These are phyloP conservation scores for Ophiothrix spiculata DNA, from an alignment of 35 echinoderm and acorn worm species.

Conservation along the genomic window DNA sequence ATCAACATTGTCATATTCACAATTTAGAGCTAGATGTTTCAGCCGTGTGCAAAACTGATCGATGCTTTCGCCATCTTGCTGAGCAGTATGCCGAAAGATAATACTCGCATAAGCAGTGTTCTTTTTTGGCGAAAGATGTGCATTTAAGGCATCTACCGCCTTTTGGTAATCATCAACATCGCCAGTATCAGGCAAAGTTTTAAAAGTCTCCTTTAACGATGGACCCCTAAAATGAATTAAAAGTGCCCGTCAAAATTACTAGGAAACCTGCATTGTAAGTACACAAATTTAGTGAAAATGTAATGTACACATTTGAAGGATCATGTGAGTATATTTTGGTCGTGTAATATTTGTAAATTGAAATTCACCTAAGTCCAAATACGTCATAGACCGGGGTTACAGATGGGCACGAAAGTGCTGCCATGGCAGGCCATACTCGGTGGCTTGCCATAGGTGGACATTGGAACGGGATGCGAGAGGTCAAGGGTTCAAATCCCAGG, in stretches of 20 bases:
- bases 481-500: too few species aligned
- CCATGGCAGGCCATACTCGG: too few species aligned
- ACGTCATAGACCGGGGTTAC: too few species aligned
- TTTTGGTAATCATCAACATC: slow-evolving; percentile 36
- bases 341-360: too few species aligned
- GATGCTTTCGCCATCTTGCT: slow-evolving; percentile 44
- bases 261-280: too few species aligned
- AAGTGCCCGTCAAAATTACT: slow-evolving; percentile 30
- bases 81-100: slow-evolving; percentile 49
- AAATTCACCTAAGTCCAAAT: too few species aligned
- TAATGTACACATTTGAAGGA: too few species aligned
- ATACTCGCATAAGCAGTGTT: slow-evolving; percentile 58
- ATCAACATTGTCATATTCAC: slow-evolving; percentile 52
- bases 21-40: slow-evolving; percentile 34
- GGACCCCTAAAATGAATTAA: slow-evolving; percentile 43
- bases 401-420: too few species aligned
- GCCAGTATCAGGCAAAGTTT: slow-evolving; percentile 38
- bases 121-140: slow-evolving; percentile 9
- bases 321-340: too few species aligned
- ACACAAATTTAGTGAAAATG: too few species aligned
- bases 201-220: slow-evolving; percentile 37
- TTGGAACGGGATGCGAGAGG: too few species aligned
- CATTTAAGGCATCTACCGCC: slow-evolving; percentile 32
- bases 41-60: slow-evolving; percentile 53
- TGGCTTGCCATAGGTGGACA: too few species aligned